Evolutionary conservation across 2,113 vertebrate species (phyloP).

Genomic region (Stomatorhinus ivindoensis): DNA sequence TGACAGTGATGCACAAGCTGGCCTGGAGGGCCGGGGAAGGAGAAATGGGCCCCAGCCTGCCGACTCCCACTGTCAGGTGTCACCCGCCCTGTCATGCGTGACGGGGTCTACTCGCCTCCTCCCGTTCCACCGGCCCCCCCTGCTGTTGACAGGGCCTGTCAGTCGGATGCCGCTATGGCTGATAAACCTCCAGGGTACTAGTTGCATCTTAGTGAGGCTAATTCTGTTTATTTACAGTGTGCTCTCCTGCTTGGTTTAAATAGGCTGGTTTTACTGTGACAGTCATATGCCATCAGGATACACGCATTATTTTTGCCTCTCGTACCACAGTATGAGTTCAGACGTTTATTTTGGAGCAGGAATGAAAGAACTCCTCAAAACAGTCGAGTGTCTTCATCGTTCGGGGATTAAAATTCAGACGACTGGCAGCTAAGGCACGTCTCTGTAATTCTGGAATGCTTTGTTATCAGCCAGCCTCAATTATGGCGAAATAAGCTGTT

Average conservation of each 20-base stretch:
- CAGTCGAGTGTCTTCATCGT: neutral
- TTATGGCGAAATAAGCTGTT: neutral
- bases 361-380: neutral
- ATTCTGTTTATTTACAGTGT: neutral
- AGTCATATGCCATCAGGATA: neutral
- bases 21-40: neutral
- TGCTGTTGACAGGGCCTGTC: neutral
- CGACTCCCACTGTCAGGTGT: neutral
- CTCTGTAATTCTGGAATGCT: neutral
- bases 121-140: neutral
- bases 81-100: neutral
- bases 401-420: neutral
- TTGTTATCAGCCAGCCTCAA: neutral
- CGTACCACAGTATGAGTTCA: neutral
- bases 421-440: neutral
- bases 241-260: conserved; percentile 13
- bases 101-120: neutral
- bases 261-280: neutral
- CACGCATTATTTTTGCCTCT: neutral
- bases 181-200: neutral
- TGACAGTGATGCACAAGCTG: neutral
- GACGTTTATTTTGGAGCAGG: neutral
- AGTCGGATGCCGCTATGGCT: neutral
- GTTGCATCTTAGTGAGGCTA: neutral
- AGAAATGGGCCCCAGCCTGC: neutral